phyloP scores from a whole-genome alignment of 2,113 vertebrate species.

The Melanerpes formicivorus region DNA sequence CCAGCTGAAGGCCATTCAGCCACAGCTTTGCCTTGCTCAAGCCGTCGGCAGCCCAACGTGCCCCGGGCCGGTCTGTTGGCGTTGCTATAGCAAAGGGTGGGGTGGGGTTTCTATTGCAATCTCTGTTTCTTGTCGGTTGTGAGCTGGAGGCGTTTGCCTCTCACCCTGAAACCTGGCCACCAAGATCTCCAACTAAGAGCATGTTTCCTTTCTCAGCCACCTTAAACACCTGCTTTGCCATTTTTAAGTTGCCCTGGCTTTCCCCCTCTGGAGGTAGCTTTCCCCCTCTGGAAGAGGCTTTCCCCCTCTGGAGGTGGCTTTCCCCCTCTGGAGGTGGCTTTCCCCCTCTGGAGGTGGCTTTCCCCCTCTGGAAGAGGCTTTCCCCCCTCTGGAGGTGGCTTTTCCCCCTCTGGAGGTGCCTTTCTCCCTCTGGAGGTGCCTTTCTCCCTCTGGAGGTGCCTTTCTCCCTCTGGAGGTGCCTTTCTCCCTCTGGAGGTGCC shows the following conservation, averaged over 20 bases:
- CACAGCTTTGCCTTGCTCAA: not conserved
- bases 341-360: not conserved
- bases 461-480: too few species aligned
- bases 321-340: not conserved
- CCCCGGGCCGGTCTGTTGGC: not conserved
- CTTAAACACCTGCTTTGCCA: not conserved
- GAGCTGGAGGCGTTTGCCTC: not conserved
- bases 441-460: not conserved
- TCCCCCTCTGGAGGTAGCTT: not conserved
- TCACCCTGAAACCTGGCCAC: not conserved
- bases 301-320: not conserved
- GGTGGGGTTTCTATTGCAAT: not conserved
- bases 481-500: too few species aligned
- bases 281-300: not conserved
- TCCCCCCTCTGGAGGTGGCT: not conserved
- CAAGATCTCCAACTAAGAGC: not conserved
- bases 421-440: not conserved
- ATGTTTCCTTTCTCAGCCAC: not conserved
- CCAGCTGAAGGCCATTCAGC: not conserved
- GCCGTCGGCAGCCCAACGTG: not conserved
- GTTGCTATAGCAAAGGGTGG: conserved; percentile 29
- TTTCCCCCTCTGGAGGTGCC: not conserved
- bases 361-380: not conserved
- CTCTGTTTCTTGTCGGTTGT: not conserved
- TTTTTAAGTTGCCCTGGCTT: not conserved